phyloP scores from a whole-genome alignment of 2,888 invertebrate species.

The Epirrita christyi region DNA sequence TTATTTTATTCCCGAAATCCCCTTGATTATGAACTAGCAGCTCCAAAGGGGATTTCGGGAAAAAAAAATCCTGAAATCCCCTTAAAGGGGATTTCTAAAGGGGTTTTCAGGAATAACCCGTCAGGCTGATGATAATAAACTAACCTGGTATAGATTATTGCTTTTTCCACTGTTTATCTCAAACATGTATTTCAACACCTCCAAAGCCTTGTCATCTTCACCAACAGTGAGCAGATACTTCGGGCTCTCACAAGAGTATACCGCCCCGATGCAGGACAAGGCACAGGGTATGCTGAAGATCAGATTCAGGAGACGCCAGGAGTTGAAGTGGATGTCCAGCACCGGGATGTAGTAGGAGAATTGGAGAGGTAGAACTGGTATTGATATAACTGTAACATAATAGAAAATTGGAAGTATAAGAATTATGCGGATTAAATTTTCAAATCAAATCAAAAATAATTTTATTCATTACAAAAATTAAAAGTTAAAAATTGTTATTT shows the following conservation, averaged over 20 bases:
- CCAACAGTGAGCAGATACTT: slow-evolving; percentile 87
- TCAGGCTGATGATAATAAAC: slow-evolving; percentile 20
- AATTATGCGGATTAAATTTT: too few relatives aligned
- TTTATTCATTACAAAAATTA: too few relatives aligned
- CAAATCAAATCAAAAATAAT: too few relatives aligned
- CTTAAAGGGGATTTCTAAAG: too few relatives aligned
- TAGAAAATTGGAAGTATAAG: too few relatives aligned
- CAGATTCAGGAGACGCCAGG: slow-evolving; percentile 90
- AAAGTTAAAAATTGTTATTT: too few relatives aligned
- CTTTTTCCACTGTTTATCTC: slow-evolving; percentile 59
- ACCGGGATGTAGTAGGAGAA: slow-evolving; percentile 72
- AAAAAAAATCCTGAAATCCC: too few relatives aligned
- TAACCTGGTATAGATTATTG: slow-evolving; percentile 58
- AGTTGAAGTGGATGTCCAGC: slow-evolving; percentile 84
- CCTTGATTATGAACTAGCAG: too few relatives aligned
- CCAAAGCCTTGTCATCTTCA: slow-evolving; percentile 81
- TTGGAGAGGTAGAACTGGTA: slow-evolving; percentile 86
- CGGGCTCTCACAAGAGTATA: slow-evolving; percentile 89
- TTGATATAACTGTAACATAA: slow-evolving; percentile 83
- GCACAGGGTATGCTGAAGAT: slow-evolving; percentile 86
- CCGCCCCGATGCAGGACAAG: slow-evolving; percentile 82
- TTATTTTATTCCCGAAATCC: too few relatives aligned
- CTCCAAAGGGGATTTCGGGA: too few relatives aligned
- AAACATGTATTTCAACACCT: slow-evolving; percentile 60
- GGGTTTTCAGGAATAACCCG: not conserved